These are phyloP conservation scores for Brachyrhaphis roseni DNA, from an alignment of 2,797 vertebrate genomes.

Conservation along the genomic window DNA sequence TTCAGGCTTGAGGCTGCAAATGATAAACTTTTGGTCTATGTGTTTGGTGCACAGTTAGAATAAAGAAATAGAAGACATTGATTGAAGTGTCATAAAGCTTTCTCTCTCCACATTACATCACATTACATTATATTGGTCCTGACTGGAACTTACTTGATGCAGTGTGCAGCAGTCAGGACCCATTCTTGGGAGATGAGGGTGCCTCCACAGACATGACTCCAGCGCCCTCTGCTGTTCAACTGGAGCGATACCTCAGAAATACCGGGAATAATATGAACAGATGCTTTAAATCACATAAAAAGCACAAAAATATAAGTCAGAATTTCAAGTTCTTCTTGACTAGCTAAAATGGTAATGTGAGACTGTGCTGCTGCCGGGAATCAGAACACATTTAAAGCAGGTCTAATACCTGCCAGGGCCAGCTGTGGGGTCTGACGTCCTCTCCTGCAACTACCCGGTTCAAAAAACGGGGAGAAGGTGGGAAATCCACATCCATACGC, in stretches of 20 bases:
- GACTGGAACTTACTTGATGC: neutral
- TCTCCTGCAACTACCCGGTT: neutral
- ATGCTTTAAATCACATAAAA: neutral
- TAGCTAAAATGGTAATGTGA: neutral
- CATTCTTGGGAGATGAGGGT: slow-evolving; percentile 76
- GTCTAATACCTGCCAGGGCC: slow-evolving; percentile 68
- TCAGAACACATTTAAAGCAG: neutral
- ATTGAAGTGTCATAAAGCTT: neutral
- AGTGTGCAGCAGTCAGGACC: slow-evolving; percentile 75
- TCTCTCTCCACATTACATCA: neutral
- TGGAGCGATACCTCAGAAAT: slow-evolving; percentile 83
- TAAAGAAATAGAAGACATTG: neutral
- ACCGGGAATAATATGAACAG: neutral
- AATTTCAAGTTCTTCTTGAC: neutral
- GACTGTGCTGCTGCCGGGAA: neutral
- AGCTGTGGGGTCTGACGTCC: neutral
- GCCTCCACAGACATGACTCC: slow-evolving; percentile 83
- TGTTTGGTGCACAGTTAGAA: neutral
- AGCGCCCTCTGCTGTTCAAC: slow-evolving; percentile 68
- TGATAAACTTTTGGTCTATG: neutral
- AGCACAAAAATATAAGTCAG: neutral
- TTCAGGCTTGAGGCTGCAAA: neutral
- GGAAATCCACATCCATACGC: neutral
- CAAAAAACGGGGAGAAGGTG: neutral
- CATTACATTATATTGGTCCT: neutral